A percentile compares a stretch with the other conserved stretches of the same genome.
Evolutionary conservation across 2,113 vertebrate species (phyloP).

Genomic region (Atherinomorus stipes): DNA sequence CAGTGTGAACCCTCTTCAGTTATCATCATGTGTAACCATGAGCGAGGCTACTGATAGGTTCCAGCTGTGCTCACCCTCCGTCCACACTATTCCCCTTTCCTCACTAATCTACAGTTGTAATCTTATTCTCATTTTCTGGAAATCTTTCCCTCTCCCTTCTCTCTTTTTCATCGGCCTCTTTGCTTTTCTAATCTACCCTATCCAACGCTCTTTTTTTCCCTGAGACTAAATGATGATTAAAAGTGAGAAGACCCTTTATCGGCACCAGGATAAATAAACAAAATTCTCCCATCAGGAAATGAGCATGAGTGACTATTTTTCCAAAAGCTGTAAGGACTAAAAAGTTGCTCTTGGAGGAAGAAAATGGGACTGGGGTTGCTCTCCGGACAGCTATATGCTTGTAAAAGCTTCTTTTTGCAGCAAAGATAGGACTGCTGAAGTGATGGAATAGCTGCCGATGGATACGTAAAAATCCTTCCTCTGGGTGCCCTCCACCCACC

Average conservation of each 20-base stretch:
- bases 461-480: too few species aligned
- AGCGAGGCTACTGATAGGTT: constrained; percentile 35
- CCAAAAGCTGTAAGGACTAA: too few species aligned
- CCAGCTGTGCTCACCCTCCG: constrained; percentile 52
- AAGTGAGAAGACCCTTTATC: not conserved
- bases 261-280: not conserved
- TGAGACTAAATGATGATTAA: not conserved
- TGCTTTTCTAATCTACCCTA: too few species aligned
- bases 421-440: too few species aligned
- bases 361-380: too few species aligned
- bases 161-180: not conserved
- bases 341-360: too few species aligned
- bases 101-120: constrained; percentile 7
- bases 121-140: not conserved
- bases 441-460: too few species aligned
- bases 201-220: not conserved
- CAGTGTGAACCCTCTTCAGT: constrained; percentile 35
- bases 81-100: constrained; percentile 8
- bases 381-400: too few species aligned
- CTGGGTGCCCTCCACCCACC: too few species aligned
- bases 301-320: too few species aligned
- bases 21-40: constrained; percentile 51
- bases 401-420: too few species aligned
- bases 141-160: constrained; percentile 4
- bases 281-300: too few species aligned